Conservation (phyloP, 2,113 vertebrate genomes). For the Regulus satrapa region DNA sequence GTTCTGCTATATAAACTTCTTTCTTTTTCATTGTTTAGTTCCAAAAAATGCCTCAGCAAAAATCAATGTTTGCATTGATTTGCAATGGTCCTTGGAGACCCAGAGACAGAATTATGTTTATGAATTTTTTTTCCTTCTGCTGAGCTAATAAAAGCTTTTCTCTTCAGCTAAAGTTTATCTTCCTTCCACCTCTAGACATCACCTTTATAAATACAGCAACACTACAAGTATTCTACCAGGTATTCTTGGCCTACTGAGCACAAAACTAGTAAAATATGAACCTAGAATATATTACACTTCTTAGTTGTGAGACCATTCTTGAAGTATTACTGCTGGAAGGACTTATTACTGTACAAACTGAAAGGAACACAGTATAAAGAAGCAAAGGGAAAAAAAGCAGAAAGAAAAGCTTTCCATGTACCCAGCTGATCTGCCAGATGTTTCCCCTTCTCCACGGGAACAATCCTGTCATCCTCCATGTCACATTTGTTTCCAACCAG, state of each 20-base stretch:
- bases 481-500: conserved; percentile 98
- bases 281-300: neutral
- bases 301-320: neutral
- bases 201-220: neutral
- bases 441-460: conserved; percentile 89
- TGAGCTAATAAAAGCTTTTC: neutral
- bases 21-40: neutral
- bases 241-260: neutral
- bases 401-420: conserved; percentile 57
- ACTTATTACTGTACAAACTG: neutral
- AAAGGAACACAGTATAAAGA: neutral
- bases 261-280: neutral
- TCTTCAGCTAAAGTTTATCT: neutral
- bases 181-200: neutral
- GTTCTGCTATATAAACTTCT: neutral
- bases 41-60: neutral
- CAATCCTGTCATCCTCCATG: conserved; percentile 92
- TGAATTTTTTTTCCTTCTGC: neutral
- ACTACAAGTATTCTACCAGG: neutral
- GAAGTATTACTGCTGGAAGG: neutral
- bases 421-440: conserved; percentile 92
- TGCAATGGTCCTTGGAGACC: neutral
- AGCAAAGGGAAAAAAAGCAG: neutral
- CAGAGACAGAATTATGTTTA: neutral
- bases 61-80: neutral